These are phyloP conservation scores for Psammodynastes pulverulentus DNA, from an alignment of 2,113 vertebrate genomes.

Conservation along the genomic window DNA sequence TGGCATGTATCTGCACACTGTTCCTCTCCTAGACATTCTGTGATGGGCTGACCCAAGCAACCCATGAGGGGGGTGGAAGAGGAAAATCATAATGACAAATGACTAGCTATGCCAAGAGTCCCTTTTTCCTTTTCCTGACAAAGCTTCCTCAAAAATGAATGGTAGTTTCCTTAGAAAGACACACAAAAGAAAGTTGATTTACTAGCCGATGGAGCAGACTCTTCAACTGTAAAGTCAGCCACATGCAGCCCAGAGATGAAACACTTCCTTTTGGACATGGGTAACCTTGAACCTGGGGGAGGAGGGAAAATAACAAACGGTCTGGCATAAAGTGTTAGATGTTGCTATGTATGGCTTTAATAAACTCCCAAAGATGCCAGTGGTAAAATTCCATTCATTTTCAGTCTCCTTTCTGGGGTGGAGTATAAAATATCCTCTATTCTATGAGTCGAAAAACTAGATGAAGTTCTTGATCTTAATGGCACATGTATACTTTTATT, in stretches of 20 bases:
- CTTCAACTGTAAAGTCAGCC: slow-evolving; percentile 43
- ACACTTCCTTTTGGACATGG: slow-evolving; percentile 34
- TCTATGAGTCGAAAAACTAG: background rate
- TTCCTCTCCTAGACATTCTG: slow-evolving; percentile 55
- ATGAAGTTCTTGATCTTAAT: background rate
- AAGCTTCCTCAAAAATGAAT: slow-evolving; percentile 71
- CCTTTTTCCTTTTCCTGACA: slow-evolving; percentile 74
- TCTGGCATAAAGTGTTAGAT: background rate
- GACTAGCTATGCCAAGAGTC: slow-evolving; percentile 65
- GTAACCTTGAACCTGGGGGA: slow-evolving; percentile 18
- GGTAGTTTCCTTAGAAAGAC: slow-evolving; percentile 70
- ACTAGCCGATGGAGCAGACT: slow-evolving; percentile 40
- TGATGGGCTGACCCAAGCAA: slow-evolving; percentile 62
- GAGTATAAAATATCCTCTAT: background rate
- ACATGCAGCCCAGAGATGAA: slow-evolving; percentile 28
- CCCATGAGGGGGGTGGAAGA: slow-evolving; percentile 65
- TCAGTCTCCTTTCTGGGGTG: background rate
- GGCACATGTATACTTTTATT: background rate
- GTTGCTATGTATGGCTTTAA: background rate
- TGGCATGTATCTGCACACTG: slow-evolving; percentile 48
- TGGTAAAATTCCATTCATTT: slow-evolving; percentile 32
- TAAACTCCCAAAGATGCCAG: background rate
- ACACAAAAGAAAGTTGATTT: slow-evolving; percentile 64
- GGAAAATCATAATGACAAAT: slow-evolving; percentile 72
- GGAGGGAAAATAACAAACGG: slow-evolving; percentile 7